phyloP scores from a whole-genome alignment of 2,797 vertebrate genomes.

The Karalla daura region DNA sequence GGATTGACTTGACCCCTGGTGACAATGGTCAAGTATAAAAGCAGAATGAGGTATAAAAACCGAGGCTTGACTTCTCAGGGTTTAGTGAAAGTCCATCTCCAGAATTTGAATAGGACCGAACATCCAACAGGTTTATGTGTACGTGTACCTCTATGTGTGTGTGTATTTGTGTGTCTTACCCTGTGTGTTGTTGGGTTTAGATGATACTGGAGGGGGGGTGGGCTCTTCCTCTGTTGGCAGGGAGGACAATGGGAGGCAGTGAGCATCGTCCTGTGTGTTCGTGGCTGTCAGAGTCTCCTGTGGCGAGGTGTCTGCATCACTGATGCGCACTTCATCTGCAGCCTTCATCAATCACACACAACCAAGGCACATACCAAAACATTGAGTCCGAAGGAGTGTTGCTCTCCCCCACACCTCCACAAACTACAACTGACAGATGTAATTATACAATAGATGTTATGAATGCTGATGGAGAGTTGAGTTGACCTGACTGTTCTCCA shows the following conservation, averaged over 20 bases:
- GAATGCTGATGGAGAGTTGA: neutral
- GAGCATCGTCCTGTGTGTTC: conserved; percentile 39
- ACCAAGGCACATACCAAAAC: conserved; percentile 5
- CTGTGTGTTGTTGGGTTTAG: conserved; percentile 42
- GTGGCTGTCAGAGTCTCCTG: conserved; percentile 41
- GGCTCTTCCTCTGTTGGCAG: conserved; percentile 50
- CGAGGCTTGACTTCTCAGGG: no score
- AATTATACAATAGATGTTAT: neutral
- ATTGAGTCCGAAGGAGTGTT: neutral
- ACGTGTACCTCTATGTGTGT: no score
- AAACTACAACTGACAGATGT: neutral
- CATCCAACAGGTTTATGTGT: no score
- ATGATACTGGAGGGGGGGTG: conserved; percentile 38
- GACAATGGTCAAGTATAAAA: no score
- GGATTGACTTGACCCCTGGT: no score
- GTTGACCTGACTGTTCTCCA: conserved; percentile 39
- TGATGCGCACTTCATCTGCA: conserved; percentile 35
- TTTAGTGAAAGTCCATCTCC: no score
- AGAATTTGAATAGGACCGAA: no score
- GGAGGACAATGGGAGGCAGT: conserved; percentile 32
- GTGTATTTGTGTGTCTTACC: conserved; percentile 42
- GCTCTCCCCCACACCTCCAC: neutral
- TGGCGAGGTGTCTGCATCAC: conserved; percentile 26
- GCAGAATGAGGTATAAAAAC: no score
- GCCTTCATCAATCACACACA: conserved; percentile 40